phyloP scores from a whole-genome alignment of 2,888 invertebrate species.

The Brachylomia viminalis region DNA sequence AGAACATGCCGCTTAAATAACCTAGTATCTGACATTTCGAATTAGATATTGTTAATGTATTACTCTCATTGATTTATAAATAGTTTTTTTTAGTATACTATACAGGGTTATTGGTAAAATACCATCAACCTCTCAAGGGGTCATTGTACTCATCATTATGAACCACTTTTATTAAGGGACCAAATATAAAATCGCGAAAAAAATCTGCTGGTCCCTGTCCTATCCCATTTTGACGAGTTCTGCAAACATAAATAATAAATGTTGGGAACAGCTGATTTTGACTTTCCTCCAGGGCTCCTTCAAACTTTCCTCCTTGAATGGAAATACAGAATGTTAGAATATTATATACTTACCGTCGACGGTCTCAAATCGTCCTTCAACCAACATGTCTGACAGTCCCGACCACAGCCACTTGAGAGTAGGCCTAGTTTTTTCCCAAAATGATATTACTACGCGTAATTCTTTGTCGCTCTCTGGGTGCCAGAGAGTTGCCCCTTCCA shows the following conservation, averaged over 20 bases:
- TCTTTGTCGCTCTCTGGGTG: slow-evolving; percentile 78
- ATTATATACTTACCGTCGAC: slow-evolving; percentile 66
- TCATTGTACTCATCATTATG: no score
- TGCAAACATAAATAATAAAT: no score
- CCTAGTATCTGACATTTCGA: background rate
- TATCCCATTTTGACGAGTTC: no score
- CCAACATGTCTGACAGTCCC: slow-evolving; percentile 75
- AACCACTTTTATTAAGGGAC: no score
- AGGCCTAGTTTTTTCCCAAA: slow-evolving; percentile 73
- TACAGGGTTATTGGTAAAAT: no score
- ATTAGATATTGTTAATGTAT: background rate
- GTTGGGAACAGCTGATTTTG: no score
- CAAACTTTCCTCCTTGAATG: background rate
- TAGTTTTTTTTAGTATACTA: no score
- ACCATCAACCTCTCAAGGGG: no score
- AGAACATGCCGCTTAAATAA: background rate
- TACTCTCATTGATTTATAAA: background rate
- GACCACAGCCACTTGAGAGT: slow-evolving; percentile 63
- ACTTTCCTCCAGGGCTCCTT: background rate
- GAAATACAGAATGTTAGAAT: background rate
- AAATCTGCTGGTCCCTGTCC: no score
- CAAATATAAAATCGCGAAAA: no score
- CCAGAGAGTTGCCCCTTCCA: slow-evolving; percentile 80
- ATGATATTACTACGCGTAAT: slow-evolving; percentile 67
- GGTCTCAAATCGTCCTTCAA: slow-evolving; percentile 78